These are phyloP conservation scores for Actinopyga echinites DNA, from an alignment of 53 echinoderm and acorn worm genomes.

Conservation along the genomic window DNA sequence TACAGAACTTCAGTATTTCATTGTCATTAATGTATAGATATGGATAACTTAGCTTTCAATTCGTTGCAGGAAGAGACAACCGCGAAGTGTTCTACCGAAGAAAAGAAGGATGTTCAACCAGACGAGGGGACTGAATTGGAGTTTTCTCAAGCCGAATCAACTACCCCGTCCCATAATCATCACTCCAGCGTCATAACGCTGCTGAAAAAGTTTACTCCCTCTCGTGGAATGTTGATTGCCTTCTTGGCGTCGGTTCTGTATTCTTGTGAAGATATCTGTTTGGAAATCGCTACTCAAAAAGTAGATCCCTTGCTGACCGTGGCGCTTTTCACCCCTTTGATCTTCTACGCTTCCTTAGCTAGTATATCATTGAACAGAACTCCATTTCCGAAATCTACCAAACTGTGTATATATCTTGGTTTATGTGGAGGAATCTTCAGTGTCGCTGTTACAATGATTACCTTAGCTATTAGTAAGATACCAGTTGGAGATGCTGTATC, in stretches of 20 bases:
- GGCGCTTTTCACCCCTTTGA: neutral
- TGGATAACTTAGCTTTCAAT: no score
- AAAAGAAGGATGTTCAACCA: no score
- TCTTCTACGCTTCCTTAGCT: neutral
- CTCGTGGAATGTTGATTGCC: slow-evolving; percentile 29
- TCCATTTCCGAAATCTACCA: neutral
- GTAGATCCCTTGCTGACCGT: neutral
- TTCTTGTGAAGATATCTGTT: neutral
- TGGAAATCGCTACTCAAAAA: slow-evolving; percentile 4
- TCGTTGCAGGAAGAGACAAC: no score
- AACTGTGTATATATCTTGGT: neutral
- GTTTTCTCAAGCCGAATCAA: no score
- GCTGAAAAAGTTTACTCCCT: neutral
- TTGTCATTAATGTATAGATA: no score
- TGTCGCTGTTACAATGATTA: neutral
- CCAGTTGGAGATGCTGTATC: slow-evolving; percentile 27
- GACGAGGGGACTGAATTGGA: no score
- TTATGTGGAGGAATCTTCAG: neutral
- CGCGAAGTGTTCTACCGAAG: no score
- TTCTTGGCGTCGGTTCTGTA: neutral
- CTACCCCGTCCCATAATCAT: no score
- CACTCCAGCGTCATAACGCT: no score
- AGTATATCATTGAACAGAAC: neutral
- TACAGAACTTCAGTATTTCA: no score
- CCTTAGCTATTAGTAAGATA: slow-evolving; percentile 31